Conservation (phyloP, 2,113 vertebrate species). For the Salminus brasiliensis region DNA sequence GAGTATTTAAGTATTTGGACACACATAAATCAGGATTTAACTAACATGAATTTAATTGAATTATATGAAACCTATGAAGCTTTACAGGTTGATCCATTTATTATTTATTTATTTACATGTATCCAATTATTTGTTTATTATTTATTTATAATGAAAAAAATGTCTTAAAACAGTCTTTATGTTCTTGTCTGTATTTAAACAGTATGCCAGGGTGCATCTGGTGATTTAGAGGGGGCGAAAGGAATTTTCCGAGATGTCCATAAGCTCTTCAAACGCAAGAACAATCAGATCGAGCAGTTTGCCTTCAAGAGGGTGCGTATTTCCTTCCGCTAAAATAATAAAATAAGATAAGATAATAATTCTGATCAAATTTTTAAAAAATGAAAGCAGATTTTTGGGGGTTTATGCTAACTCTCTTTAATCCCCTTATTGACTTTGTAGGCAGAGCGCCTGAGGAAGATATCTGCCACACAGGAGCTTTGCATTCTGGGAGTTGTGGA, state of each 20-base stretch:
- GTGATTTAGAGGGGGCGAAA: constrained; percentile 86
- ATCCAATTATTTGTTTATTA: too few relatives aligned
- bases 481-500: constrained; percentile 94
- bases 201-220: constrained; percentile 95
- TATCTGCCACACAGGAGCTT: constrained; percentile 83
- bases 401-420: not conserved
- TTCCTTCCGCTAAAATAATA: not conserved
- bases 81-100: too few relatives aligned
- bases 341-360: not conserved
- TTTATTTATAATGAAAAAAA: too few relatives aligned
- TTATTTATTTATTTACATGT: too few relatives aligned
- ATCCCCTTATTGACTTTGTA: constrained; percentile 58
- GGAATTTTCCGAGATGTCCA: constrained; percentile 93
- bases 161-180: not conserved
- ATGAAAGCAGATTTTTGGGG: not conserved
- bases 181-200: constrained; percentile 6
- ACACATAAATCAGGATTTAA: too few relatives aligned
- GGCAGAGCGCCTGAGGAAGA: constrained; percentile 92
- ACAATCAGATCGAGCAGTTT: constrained; percentile 99
- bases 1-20: too few relatives aligned
- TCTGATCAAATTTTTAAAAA: not conserved
- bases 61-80: too few relatives aligned
- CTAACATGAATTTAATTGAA: too few relatives aligned
- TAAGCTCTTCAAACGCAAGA: constrained; percentile 98
- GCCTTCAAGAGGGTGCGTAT: constrained; percentile 94